Evolutionary conservation across 2,888 invertebrate species (phyloP), one percentile per base, ranked within the genome.

Genomic region (Bibio marci): DNA sequence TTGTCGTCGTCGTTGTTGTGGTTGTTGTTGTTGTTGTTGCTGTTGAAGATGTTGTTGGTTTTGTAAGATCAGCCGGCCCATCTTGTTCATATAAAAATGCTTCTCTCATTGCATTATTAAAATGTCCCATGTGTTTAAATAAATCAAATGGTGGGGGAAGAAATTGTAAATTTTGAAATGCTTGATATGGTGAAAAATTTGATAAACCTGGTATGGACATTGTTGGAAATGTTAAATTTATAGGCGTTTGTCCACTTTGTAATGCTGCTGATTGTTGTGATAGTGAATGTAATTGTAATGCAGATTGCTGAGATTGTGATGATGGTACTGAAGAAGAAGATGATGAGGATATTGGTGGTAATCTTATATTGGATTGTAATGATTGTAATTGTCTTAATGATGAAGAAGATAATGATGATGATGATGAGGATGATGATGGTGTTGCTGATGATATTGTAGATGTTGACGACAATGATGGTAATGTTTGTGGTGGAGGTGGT

Each of bases 361-460:
- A n/a, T 22, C n/a, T n/a, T n/a, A n/a, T n/a, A n/a, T n/a, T n/a
- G n/a, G 22, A 4, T 22, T 4, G 8, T 22, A 8, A 4, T 4
- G 22, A 22, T 22, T 22, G 8, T 22, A 8, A 8, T 22, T 4
- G 22, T 6, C 5, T 4, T 22, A 6, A 8, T 22, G 22, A 6
- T 22, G 53, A 31, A 58, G 57, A 26, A 45, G 45, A 18, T 43
- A 37, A 42, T 41, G n/a, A n/a, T n/a, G n/a, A n/a, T n/a, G 50
- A 48, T 26, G 45, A 46, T 15, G 46, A 35, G 53, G 65, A 64
- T 62, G 62, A 49, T 47, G 44, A 36, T 51, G 62, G 57, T 61
- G 64, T 53, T 57, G 62, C 55, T 63, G 66, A 67, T 57, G 67
- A 62, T 48, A 66, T 65, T 58, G 65, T 63, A 59, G 68, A 64